These are phyloP conservation scores for Nymphalis c-album DNA, from an alignment of 2,888 invertebrate species.

Conservation along the genomic window DNA sequence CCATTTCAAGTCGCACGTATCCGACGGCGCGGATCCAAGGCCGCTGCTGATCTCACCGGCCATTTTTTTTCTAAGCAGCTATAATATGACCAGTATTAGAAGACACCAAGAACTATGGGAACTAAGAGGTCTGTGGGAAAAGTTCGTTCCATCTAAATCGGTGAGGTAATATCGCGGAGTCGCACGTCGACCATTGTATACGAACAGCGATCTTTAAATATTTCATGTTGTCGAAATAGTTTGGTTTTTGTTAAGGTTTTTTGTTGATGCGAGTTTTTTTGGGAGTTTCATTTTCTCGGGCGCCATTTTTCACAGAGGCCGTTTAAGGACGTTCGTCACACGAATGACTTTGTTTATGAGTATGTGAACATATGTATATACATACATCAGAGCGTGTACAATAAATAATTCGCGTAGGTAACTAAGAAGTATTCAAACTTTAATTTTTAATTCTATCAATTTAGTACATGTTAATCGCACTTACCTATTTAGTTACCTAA, in stretches of 20 bases:
- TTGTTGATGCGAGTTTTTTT: conserved; percentile 52
- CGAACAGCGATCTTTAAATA: conserved; percentile 53
- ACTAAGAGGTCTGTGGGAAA: conserved; percentile 44
- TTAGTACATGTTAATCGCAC: not conserved
- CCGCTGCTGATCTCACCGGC: conserved; percentile 72
- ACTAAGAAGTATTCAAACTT: too few species aligned
- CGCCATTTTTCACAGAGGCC: conserved; percentile 61
- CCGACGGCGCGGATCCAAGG: conserved; percentile 63
- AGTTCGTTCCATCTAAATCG: conserved; percentile 28
- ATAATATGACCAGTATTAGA: conserved; percentile 58
- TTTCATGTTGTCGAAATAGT: conserved; percentile 62
- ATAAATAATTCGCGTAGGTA: too few species aligned
- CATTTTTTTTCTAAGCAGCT: conserved; percentile 61
- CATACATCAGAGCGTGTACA: too few species aligned
- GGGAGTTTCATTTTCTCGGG: conserved; percentile 61
- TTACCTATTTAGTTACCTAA: not conserved
- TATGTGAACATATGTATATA: not conserved
- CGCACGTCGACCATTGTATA: conserved; percentile 56
- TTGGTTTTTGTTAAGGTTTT: conserved; percentile 51
- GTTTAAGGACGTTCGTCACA: conserved; percentile 45
- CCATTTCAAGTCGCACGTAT: conserved; percentile 60
- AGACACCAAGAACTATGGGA: conserved; percentile 42
- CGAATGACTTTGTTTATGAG: conserved; percentile 16
- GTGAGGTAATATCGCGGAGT: conserved; percentile 50
- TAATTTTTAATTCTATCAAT: not conserved